Evolutionary conservation across 2,113 vertebrate genomes (phyloP).

Genomic region (Dinomys branickii): DNA sequence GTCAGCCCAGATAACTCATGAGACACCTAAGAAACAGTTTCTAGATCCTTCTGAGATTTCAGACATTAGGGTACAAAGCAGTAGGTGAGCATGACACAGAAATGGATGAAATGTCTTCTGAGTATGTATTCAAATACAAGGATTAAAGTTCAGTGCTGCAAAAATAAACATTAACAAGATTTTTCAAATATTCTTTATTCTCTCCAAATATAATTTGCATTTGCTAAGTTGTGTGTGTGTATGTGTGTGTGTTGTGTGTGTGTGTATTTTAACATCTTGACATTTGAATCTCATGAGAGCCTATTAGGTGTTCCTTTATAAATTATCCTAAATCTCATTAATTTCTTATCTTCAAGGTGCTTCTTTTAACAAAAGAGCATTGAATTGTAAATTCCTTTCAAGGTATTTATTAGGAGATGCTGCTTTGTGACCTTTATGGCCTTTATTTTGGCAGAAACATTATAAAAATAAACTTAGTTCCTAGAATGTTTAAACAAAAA

Average conservation of each 20-base stretch:
- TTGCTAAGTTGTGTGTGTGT: constrained; percentile 72
- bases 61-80: constrained; percentile 62
- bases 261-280: constrained; percentile 68
- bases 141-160: constrained; percentile 78
- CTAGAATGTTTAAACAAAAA: constrained; percentile 75
- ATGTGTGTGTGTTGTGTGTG: constrained; percentile 47
- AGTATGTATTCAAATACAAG: constrained; percentile 70
- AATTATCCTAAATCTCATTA: constrained; percentile 79
- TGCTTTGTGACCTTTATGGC: constrained; percentile 77
- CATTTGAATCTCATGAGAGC: constrained; percentile 79
- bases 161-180: constrained; percentile 80
- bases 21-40: constrained; percentile 43
- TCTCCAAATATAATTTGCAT: constrained; percentile 72
- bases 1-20: background rate
- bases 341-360: constrained; percentile 70
- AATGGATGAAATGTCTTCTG: constrained; percentile 59
- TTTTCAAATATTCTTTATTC: constrained; percentile 72
- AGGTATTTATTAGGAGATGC: constrained; percentile 74
- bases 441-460: constrained; percentile 77
- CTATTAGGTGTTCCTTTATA: constrained; percentile 74
- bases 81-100: constrained; percentile 59
- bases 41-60: constrained; percentile 59
- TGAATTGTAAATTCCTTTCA: constrained; percentile 75
- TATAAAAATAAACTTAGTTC: constrained; percentile 80
- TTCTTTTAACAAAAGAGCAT: constrained; percentile 64